phyloP scores from a whole-genome alignment of 2,888 invertebrate species.

The Hecatera dysodea region DNA sequence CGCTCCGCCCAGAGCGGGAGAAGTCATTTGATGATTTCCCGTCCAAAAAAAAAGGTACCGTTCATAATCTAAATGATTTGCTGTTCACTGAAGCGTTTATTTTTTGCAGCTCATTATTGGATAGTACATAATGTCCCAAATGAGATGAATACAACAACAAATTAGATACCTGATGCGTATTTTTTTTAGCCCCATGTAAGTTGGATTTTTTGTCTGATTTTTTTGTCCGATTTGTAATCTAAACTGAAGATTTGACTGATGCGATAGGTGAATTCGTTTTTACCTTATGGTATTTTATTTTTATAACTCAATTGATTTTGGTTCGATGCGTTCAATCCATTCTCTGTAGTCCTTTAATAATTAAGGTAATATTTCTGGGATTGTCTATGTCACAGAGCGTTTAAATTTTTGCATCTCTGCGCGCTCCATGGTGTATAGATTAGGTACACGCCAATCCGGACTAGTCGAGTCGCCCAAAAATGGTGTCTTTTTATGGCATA shows the following conservation, averaged over 20 bases:
- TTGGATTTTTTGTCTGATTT: too few relatives aligned
- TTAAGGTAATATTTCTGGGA: too few relatives aligned
- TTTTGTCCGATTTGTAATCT: neutral
- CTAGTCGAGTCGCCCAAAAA: too few relatives aligned
- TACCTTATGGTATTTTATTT: neutral
- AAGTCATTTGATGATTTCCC: too few relatives aligned
- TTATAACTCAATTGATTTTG: neutral
- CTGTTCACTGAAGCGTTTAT: neutral
- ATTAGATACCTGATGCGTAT: neutral
- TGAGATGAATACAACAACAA: neutral
- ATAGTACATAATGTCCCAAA: neutral
- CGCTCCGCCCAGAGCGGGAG: too few relatives aligned
- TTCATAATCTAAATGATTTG: neutral
- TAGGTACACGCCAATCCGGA: neutral
- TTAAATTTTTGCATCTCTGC: too few relatives aligned
- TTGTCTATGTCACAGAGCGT: neutral
- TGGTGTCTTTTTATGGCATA: too few relatives aligned
- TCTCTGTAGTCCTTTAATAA: neutral
- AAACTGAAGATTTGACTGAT: slow-evolving; percentile 11
- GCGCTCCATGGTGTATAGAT: too few relatives aligned
- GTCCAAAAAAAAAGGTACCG: neutral
- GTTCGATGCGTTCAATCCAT: neutral
- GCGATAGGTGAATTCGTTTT: neutral
- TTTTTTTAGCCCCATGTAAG: too few relatives aligned
- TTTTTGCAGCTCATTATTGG: neutral